Conservation (phyloP, 2,797 vertebrate genomes). For the Esox lucius region DNA sequence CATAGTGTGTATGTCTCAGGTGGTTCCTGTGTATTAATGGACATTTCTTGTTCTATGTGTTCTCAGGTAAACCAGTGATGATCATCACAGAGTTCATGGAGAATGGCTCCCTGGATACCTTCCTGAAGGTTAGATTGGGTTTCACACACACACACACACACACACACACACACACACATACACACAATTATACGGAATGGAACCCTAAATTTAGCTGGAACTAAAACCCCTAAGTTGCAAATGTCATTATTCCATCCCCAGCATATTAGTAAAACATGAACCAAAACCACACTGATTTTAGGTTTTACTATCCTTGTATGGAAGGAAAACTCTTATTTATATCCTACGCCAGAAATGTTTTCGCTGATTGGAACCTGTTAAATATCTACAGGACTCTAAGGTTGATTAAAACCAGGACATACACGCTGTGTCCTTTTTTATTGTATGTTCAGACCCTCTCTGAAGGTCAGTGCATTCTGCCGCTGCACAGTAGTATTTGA, state of each 20-base stretch:
- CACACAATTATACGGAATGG: too few species aligned
- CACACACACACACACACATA: not conserved
- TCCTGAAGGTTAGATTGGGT: constrained; percentile 75
- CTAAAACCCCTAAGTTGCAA: too few species aligned
- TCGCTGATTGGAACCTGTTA: too few species aligned
- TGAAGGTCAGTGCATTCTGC: not conserved
- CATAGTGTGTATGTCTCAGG: not conserved
- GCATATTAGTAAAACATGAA: too few species aligned
- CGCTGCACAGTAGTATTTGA: not conserved
- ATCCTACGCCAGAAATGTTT: too few species aligned
- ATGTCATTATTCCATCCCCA: too few species aligned
- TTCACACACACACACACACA: not conserved
- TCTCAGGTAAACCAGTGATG: constrained; percentile 79
- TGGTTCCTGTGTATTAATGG: not conserved
- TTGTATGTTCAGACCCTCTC: not conserved
- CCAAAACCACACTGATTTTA: too few species aligned
- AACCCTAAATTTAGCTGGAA: too few species aligned
- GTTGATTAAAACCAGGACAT: not conserved
- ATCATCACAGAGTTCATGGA: constrained; percentile 84
- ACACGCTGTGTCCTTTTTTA: not conserved
- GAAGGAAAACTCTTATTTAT: too few species aligned
- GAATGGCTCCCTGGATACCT: constrained; percentile 79
- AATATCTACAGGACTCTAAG: too few species aligned
- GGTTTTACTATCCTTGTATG: too few species aligned
- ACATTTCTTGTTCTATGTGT: constrained; percentile 38